These are phyloP conservation scores for Conus betulinus DNA, from an alignment of 1,140 invertebrate species.

Conservation along the genomic window DNA sequence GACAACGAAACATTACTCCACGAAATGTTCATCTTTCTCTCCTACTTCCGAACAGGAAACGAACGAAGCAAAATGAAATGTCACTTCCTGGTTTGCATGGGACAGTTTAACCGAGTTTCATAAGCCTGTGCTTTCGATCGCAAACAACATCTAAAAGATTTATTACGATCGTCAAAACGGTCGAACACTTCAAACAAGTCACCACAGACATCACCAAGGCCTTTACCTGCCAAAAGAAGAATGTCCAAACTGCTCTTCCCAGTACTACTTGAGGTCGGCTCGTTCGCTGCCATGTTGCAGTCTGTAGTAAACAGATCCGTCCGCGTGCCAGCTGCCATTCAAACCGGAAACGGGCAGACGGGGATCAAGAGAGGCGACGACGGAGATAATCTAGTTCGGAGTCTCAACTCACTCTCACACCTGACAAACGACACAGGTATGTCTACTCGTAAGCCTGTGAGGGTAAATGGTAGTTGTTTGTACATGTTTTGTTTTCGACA, in stretches of 20 bases:
- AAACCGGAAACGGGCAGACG: neutral
- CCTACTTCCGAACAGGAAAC: neutral
- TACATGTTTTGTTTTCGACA: neutral
- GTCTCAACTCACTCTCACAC: neutral
- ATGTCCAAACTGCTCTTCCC: neutral
- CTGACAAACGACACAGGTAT: neutral
- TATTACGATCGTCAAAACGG: neutral
- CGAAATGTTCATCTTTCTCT: neutral
- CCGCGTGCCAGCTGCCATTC: neutral
- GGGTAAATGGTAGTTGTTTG: neutral
- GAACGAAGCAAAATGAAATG: neutral
- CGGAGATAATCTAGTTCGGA: constrained; percentile 1
- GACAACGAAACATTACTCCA: neutral
- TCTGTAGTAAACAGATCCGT: neutral
- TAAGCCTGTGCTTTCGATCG: neutral
- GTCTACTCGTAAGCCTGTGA: neutral
- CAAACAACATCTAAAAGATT: neutral
- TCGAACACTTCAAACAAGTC: neutral
- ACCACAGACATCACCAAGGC: neutral
- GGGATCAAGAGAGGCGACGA: neutral
- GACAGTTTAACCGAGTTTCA: constrained; percentile 10
- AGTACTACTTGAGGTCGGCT: neutral
- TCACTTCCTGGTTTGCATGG: constrained; percentile 6
- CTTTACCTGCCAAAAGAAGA: constrained; percentile 3
- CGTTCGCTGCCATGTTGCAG: neutral